These are phyloP conservation scores for Coreoperca whiteheadi DNA, from an alignment of 2,113 vertebrate genomes.

Conservation along the genomic window DNA sequence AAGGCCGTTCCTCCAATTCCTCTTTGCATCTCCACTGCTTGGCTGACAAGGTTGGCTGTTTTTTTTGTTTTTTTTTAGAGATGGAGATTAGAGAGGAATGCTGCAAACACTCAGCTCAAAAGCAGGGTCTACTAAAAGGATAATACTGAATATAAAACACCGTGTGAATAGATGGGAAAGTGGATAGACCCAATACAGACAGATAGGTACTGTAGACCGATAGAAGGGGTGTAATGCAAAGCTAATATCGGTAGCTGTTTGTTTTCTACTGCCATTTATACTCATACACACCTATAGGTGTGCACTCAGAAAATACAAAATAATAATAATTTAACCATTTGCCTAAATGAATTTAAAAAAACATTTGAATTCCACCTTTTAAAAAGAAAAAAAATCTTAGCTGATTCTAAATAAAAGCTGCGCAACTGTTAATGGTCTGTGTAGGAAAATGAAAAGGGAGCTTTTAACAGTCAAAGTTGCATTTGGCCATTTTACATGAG, in stretches of 20 bases:
- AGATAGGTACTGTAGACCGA: background rate
- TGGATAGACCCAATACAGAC: background rate
- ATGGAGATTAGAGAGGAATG: conserved; percentile 68
- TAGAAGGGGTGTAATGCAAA: too few species aligned
- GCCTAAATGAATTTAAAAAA: too few species aligned
- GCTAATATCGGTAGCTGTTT: too few species aligned
- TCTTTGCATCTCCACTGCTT: conserved; percentile 67
- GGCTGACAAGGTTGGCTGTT: conserved; percentile 75
- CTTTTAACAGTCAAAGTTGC: background rate
- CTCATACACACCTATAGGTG: too few species aligned
- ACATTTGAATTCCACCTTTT: background rate
- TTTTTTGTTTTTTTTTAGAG: conserved; percentile 60
- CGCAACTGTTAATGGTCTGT: background rate
- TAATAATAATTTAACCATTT: too few species aligned
- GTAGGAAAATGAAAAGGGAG: too few species aligned
- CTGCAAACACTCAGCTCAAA: conserved; percentile 60
- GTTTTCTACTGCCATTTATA: too few species aligned
- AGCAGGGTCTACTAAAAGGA: conserved; percentile 44
- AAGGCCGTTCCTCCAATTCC: conserved; percentile 80
- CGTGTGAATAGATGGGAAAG: background rate
- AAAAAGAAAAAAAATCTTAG: background rate
- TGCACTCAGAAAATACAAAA: too few species aligned
- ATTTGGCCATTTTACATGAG: background rate
- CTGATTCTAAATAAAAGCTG: background rate
- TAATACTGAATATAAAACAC: conserved; percentile 37